phyloP scores from a whole-genome alignment of 1,140 invertebrate species.

The Hyposmocoma kahamanoa region DNA sequence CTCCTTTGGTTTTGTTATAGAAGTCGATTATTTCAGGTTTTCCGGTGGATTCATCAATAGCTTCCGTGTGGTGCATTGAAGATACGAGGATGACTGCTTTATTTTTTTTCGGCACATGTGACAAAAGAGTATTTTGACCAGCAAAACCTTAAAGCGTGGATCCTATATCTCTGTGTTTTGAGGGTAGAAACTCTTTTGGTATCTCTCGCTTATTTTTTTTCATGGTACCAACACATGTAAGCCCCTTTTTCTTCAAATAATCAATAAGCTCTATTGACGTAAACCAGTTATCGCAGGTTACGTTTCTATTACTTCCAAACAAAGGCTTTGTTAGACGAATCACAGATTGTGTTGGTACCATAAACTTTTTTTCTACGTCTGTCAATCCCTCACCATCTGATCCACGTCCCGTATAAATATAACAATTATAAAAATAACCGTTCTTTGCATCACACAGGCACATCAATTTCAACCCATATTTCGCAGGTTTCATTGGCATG shows the following conservation, averaged over 20 bases:
- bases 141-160: constrained; percentile 25
- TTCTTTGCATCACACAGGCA: background rate
- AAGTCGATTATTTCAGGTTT: constrained; percentile 45
- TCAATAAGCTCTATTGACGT: no score
- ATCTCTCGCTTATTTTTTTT: constrained; percentile 39
- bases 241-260: constrained; percentile 1
- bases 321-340: background rate
- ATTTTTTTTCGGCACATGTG: constrained; percentile 26
- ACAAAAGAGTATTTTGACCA: constrained; percentile 26
- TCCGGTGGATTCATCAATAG: constrained; percentile 11
- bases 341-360: constrained; percentile 4
- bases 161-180: constrained; percentile 17
- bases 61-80: constrained; percentile 17
- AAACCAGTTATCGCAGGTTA: no score
- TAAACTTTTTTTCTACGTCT: background rate
- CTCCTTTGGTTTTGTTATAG: constrained; percentile 53
- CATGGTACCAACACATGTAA: constrained; percentile 25
- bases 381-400: background rate
- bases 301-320: constrained; percentile 23
- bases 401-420: no score
- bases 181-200: constrained; percentile 26
- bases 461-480: background rate
- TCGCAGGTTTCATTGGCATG: background rate
- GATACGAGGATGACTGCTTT: constrained; percentile 23
- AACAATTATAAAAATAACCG: no score